Base-by-base conservation (phyloP, 2,113 vertebrate species). In the Lethenteron reissneri region DNA sequence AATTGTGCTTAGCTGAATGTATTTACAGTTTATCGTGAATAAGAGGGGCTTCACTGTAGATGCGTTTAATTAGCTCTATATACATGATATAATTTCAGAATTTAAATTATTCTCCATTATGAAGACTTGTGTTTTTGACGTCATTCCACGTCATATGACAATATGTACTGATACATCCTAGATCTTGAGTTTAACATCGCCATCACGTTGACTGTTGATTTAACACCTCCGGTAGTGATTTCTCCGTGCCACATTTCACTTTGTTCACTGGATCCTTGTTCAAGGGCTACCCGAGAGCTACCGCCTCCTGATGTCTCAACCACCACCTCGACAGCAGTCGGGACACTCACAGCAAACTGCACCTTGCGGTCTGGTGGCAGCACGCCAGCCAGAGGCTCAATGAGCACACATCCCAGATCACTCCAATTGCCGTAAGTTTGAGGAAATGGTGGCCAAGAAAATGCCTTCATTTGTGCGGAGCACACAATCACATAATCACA, bases 211-310 rank as follows among this genome's bases (percentile, higher is more conserved):
- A 85, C 71, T 12, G 75, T 72, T 0, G 75, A 76, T 41, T 77
- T 75, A 0, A 41, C 58, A 4, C 75, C 64, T 14, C 84, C 83
- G 0, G 76, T 84, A 73, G 76, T 76, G 21, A 78, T 82, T 0
- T 83, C 81, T 0, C 80, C 83, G 74, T 89, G 84, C 85, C 85
- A 88, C 6, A 88, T 56, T 73, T 71, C 71, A 79, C 81, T 3
- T 77, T 81, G 56, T 78, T 84, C 58, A 79, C 75, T 75, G 80
- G 79, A 60, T 88, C 79, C 25, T 79, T 78, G 0, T 74, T 81
- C 59, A 78, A 75, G 2, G 77, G 74, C 1, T 79, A 77, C 2
- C 79, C 83, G 1, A 87, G 41, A 41, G 41, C 41, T 41, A 41
- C 41, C 41, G 41, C 41, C 41, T 41, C 41, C 41, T 41, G 41